Evolutionary conservation across 2,113 vertebrate genomes (phyloP).

Genomic region (Misgurnus anguillicaudatus): DNA sequence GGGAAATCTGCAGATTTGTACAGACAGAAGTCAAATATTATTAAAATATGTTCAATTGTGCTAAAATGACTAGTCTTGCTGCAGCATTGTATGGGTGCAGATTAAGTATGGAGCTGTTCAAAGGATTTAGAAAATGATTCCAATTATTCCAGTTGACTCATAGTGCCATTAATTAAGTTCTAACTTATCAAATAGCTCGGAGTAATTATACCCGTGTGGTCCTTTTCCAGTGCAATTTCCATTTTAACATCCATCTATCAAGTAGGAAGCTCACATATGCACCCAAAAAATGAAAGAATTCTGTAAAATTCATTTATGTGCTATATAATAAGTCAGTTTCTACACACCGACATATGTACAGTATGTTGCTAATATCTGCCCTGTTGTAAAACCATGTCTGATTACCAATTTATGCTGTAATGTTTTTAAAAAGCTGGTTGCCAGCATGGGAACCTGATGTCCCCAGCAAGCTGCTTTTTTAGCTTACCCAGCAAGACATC

Average conservation of each 20-base stretch:
- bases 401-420: no score
- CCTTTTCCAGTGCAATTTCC: not conserved
- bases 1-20: no score
- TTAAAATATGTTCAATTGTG: no score
- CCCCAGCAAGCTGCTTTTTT: not conserved
- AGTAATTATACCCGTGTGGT: not conserved
- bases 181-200: not conserved
- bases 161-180: not conserved
- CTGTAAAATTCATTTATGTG: not conserved
- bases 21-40: no score
- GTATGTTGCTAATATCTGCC: no score
- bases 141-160: not conserved
- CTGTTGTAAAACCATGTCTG: no score
- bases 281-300: not conserved
- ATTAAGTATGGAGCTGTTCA: not conserved
- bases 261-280: not conserved
- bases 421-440: no score
- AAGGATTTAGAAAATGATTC: not conserved
- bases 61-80: no score
- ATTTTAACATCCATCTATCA: not conserved
- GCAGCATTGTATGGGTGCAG: no score
- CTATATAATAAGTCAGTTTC: not conserved
- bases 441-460: not conserved
- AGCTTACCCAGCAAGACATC: not conserved
- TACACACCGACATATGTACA: not conserved